phyloP scores from a whole-genome alignment of 1,140 invertebrate species.

The Hydropsyche tenuis region DNA sequence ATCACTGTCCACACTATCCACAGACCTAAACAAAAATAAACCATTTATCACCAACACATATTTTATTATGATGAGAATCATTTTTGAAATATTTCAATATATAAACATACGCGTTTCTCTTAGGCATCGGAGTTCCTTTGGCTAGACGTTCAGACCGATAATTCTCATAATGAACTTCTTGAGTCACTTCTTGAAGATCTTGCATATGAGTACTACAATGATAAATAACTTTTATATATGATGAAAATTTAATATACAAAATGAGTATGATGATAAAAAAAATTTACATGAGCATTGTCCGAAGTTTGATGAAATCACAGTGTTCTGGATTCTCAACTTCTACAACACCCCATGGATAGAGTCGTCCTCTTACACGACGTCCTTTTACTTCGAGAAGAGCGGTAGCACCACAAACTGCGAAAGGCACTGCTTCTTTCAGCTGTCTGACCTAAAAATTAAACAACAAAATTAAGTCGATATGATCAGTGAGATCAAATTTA shows the following conservation, averaged over 20 bases:
- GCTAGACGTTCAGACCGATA: slow-evolving; percentile 88
- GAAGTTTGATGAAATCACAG: slow-evolving; percentile 97
- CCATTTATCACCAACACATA: neutral
- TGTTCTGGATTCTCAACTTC: slow-evolving; percentile 99
- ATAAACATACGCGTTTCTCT: slow-evolving; percentile 71
- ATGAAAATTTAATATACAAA: neutral
- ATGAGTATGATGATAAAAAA: slow-evolving; percentile 37
- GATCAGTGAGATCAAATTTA: too few relatives aligned
- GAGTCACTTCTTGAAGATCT: slow-evolving; percentile 93
- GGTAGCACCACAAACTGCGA: slow-evolving; percentile 98
- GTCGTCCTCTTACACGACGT: slow-evolving; percentile 85
- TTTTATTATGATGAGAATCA: too few relatives aligned
- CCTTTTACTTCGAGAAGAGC: slow-evolving; percentile 89
- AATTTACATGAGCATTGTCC: slow-evolving; percentile 97
- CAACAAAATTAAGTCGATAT: neutral
- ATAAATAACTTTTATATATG: neutral
- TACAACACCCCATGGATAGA: slow-evolving; percentile 98
- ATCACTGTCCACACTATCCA: slow-evolving; percentile 59
- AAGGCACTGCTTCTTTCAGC: slow-evolving; percentile 92
- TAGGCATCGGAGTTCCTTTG: slow-evolving; percentile 77
- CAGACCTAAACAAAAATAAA: slow-evolving; percentile 53
- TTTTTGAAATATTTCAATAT: slow-evolving; percentile 25
- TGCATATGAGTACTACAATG: slow-evolving; percentile 89
- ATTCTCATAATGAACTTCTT: slow-evolving; percentile 97
- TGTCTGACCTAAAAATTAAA: slow-evolving; percentile 72